phyloP scores from a whole-genome alignment of 92 coral and sea anemone genomes.

The Montipora capitata region DNA sequence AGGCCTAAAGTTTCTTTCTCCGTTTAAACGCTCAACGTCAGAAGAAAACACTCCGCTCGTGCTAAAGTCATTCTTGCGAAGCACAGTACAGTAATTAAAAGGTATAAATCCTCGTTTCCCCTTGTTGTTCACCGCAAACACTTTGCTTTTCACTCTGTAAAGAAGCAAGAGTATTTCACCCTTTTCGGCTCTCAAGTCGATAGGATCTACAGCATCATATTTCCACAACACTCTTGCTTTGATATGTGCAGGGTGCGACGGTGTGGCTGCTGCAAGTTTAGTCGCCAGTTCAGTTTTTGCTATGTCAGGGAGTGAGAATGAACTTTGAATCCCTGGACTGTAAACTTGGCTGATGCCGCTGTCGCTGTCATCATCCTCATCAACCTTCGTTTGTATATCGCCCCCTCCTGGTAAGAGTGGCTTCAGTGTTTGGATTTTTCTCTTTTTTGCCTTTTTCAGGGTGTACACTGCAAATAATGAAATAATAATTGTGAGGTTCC shows the following conservation, averaged over 20 bases:
- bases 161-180: conserved; percentile 82
- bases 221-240: conserved; percentile 82
- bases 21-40: not conserved
- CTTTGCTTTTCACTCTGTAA: conserved; percentile 75
- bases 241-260: conserved; percentile 67
- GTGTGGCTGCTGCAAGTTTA: conserved; percentile 66
- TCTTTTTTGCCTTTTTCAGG: conserved; percentile 80
- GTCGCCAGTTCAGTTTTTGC: conserved; percentile 87
- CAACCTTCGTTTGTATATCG: conserved; percentile 36
- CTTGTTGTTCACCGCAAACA: conserved; percentile 63
- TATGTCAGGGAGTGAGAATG: conserved; percentile 76
- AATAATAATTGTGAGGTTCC: not conserved
- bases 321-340: conserved; percentile 54
- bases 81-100: conserved; percentile 83
- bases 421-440: conserved; percentile 75
- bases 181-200: conserved; percentile 76
- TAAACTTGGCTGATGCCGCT: conserved; percentile 88
- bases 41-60: conserved; percentile 18
- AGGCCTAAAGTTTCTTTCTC: not conserved
- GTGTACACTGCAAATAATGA: conserved; percentile 75
- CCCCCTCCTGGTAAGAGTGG: conserved; percentile 67
- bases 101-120: conserved; percentile 84
- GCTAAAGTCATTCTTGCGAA: conserved; percentile 67
- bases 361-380: conserved; percentile 84
- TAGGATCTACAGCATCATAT: conserved; percentile 49